phyloP scores from a whole-genome alignment of 2,797 vertebrate species.

The Octomys mimax region DNA sequence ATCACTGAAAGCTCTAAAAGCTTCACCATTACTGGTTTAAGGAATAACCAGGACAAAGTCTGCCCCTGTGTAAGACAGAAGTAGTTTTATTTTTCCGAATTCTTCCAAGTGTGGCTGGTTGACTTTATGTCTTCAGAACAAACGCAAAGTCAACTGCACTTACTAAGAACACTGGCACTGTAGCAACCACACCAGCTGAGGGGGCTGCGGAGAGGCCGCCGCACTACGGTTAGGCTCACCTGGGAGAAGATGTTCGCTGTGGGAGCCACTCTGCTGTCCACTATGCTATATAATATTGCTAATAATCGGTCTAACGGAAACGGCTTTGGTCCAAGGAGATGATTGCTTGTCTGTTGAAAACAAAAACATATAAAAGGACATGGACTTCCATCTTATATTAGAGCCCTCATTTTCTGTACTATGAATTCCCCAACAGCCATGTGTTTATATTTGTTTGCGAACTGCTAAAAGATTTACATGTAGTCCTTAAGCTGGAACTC shows the following conservation, averaged over 20 bases:
- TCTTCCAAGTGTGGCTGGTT: neutral
- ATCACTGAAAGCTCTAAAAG: neutral
- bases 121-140: neutral
- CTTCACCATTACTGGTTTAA: neutral
- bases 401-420: conserved; percentile 1
- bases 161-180: conserved; percentile 36
- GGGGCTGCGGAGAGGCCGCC: conserved; percentile 16
- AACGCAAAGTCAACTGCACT: neutral
- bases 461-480: conserved; percentile 47
- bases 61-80: neutral
- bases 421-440: neutral
- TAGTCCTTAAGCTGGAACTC: neutral
- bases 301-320: conserved; percentile 97
- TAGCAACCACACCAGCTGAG: neutral
- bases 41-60: neutral
- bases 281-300: conserved; percentile 98
- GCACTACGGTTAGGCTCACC: conserved; percentile 88
- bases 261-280: conserved; percentile 96
- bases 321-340: conserved; percentile 97
- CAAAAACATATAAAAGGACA: conserved; percentile 67
- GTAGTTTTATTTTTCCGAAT: neutral
- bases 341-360: conserved; percentile 95
- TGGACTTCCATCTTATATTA: conserved; percentile 39
- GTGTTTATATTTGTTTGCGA: neutral
- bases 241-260: conserved; percentile 98